phyloP scores from a whole-genome alignment of 2,113 vertebrate genomes.

The Equus przewalskii region DNA sequence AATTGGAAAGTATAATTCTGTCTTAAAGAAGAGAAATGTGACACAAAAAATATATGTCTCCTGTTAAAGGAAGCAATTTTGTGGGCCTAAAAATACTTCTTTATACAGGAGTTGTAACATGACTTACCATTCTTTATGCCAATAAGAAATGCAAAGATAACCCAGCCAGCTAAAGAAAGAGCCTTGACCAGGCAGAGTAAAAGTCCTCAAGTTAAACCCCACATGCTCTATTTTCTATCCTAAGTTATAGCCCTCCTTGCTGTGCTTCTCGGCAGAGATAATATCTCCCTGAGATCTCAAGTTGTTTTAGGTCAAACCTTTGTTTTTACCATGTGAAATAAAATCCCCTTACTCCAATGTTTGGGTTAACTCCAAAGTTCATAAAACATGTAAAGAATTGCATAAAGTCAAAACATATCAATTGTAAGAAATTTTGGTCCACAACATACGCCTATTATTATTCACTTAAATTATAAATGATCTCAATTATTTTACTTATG shows the following conservation, averaged over 20 bases:
- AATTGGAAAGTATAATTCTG: background rate
- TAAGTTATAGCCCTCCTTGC: background rate
- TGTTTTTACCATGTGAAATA: slow-evolving; percentile 13
- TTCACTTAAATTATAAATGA: background rate
- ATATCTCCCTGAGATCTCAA: background rate
- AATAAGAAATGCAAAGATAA: background rate
- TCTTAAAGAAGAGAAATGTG: slow-evolving; percentile 15
- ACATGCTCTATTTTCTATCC: background rate
- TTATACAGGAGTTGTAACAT: background rate
- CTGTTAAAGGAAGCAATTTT: background rate
- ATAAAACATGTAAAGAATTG: slow-evolving; percentile 1
- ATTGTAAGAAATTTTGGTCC: background rate
- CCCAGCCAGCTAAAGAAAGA: background rate
- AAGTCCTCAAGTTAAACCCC: background rate
- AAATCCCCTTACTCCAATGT: background rate
- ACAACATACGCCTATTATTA: background rate
- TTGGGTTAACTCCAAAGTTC: background rate
- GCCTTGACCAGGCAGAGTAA: background rate
- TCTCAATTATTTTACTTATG: background rate
- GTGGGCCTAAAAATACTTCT: background rate
- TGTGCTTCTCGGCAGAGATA: background rate
- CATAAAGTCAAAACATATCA: background rate
- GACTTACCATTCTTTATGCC: background rate
- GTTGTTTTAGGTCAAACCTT: background rate
- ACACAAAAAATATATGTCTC: background rate